Conservation (phyloP, 2,888 invertebrate species). For the Iphiclides podalirius region DNA sequence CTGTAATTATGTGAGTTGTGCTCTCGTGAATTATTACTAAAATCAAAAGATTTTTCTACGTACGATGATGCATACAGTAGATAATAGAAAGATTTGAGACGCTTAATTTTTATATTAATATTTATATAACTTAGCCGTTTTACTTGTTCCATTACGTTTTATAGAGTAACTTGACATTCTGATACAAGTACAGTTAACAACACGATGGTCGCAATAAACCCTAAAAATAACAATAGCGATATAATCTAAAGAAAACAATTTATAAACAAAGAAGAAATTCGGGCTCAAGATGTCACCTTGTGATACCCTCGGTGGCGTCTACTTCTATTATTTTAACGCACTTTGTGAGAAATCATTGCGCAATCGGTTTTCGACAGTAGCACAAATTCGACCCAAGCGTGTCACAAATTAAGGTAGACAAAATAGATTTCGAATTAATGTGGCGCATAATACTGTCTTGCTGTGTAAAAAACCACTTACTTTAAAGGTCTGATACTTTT, state of each 20-base stretch:
- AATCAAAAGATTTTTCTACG: no score
- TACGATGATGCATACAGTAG: no score
- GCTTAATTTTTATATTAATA: no score
- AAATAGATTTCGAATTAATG: neutral
- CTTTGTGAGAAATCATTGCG: conserved; percentile 15
- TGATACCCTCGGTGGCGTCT: conserved; percentile 9
- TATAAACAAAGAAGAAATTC: conserved; percentile 27
- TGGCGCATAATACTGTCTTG: neutral
- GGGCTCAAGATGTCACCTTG: conserved; percentile 26
- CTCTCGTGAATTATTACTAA: no score
- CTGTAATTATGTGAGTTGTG: no score
- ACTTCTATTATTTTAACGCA: conserved; percentile 14
- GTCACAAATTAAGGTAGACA: conserved; percentile 4
- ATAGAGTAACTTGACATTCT: neutral
- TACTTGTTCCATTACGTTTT: no score
- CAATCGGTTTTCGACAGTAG: conserved; percentile 13
- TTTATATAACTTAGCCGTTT: no score
- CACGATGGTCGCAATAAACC: neutral
- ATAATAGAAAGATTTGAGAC: no score
- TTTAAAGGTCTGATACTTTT: neutral
- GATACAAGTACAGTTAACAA: neutral
- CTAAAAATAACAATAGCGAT: conserved; percentile 7
- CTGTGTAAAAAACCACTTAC: neutral
- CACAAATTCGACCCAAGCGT: conserved; percentile 2
- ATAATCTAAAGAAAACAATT: conserved; percentile 15